Conservation (phyloP, 2,113 vertebrate genomes). For the Chitala chitala region DNA sequence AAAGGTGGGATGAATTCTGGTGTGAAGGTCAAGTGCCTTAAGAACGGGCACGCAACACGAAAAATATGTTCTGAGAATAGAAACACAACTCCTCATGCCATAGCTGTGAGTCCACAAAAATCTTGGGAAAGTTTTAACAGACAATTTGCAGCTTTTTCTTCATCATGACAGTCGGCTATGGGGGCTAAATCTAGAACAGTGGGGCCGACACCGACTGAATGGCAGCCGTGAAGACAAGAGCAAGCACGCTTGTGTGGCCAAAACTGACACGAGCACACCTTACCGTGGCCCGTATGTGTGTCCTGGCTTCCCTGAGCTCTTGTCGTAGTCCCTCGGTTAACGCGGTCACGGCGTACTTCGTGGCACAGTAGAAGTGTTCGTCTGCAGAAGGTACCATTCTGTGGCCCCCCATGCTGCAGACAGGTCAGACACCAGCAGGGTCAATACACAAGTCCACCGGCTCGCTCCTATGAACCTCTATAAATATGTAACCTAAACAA, state of each 20-base stretch:
- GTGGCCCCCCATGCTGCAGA: conserved; percentile 83
- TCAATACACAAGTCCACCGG: too few species aligned
- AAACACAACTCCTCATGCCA: too few species aligned
- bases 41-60: neutral
- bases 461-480: too few species aligned
- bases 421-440: neutral
- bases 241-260: neutral
- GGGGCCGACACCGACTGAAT: neutral
- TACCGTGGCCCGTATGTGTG: conserved; percentile 88
- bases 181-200: too few species aligned
- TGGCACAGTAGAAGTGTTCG: conserved; percentile 86
- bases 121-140: too few species aligned
- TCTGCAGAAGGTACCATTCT: conserved; percentile 66
- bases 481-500: too few species aligned
- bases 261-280: conserved; percentile 33
- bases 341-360: conserved; percentile 87
- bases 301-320: conserved; percentile 82
- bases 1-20: neutral
- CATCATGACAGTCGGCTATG: too few species aligned
- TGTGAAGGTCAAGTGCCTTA: neutral
- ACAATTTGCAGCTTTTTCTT: too few species aligned
- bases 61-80: too few species aligned
- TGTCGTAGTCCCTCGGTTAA: conserved; percentile 88
- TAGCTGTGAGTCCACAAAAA: too few species aligned
- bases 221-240: neutral